Conservation (phyloP, 2,888 invertebrate genomes). For the Oxytorus armatus region DNA sequence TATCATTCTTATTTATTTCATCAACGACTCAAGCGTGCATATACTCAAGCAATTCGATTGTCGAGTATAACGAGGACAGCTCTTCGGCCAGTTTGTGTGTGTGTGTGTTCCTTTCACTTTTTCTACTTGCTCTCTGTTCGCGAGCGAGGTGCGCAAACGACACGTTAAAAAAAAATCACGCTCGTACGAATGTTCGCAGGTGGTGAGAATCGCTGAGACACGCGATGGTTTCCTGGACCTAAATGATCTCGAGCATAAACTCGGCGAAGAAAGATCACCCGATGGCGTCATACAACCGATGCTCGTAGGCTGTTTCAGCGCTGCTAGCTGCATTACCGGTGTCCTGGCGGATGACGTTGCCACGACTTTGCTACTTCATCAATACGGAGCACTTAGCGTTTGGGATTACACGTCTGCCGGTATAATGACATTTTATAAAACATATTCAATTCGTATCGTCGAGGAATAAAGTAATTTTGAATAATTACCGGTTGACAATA, state of each 20-base stretch:
- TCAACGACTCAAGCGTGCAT: not conserved
- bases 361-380: constrained; percentile 92
- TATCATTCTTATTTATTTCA: not conserved
- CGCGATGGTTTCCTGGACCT: constrained; percentile 92
- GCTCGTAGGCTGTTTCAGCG: constrained; percentile 94
- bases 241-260: constrained; percentile 89
- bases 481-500: not conserved
- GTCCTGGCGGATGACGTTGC: constrained; percentile 93
- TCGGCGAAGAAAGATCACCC: constrained; percentile 87
- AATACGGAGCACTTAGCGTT: constrained; percentile 92
- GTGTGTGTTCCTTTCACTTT: constrained; percentile 57
- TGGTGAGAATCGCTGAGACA: constrained; percentile 92
- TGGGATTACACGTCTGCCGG: constrained; percentile 96
- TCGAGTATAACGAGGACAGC: constrained; percentile 25
- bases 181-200: constrained; percentile 84
- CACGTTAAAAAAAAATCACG: not conserved
- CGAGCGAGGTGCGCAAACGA: not conserved
- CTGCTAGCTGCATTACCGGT: constrained; percentile 95
- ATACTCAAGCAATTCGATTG: not conserved
- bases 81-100: not conserved
- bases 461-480: not conserved
- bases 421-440: constrained; percentile 40
- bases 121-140: constrained; percentile 13
- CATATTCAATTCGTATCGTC: not conserved
- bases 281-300: constrained; percentile 85